Conservation (phyloP, 1,140 invertebrate genomes). For the Musca domestica region DNA sequence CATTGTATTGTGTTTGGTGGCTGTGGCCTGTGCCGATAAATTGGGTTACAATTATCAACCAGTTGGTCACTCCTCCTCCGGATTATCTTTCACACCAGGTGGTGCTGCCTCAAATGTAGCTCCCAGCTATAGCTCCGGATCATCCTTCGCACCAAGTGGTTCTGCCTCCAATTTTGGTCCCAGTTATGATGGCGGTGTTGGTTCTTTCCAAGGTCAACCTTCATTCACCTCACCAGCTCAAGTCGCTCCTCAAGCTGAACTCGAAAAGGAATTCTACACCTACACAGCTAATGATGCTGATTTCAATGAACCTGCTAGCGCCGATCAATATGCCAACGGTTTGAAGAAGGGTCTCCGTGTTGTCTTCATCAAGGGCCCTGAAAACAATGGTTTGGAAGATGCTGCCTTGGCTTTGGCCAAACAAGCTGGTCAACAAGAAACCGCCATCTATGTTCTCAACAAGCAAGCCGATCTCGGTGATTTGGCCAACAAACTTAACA, state of each 20-base stretch:
- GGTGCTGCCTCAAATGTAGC: neutral
- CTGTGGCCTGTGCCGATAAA: constrained; percentile 33
- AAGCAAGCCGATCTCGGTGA: constrained; percentile 44
- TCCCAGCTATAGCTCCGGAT: too few species aligned
- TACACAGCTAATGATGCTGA: constrained; percentile 35
- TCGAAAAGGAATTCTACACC: too few species aligned
- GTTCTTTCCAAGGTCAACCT: constrained; percentile 3
- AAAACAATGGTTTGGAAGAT: constrained; percentile 40
- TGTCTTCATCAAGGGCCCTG: constrained; percentile 46
- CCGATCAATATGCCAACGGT: constrained; percentile 30
- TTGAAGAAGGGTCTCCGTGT: constrained; percentile 41
- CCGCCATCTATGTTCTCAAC: constrained; percentile 45
- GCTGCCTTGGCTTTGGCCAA: constrained; percentile 34
- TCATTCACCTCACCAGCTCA: too few species aligned
- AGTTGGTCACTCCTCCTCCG: constrained; percentile 38
- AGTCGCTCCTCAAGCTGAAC: too few species aligned
- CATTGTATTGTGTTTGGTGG: neutral
- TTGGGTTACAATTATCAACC: constrained; percentile 49
- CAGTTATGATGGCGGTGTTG: neutral
- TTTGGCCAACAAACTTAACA: constrained; percentile 38
- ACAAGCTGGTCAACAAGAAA: constrained; percentile 28
- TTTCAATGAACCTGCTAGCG: constrained; percentile 35
- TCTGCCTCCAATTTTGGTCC: neutral
- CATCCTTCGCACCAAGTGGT: constrained; percentile 10
- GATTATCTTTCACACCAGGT: constrained; percentile 23